phyloP scores from a whole-genome alignment of 37 sponge, comb jelly and placozoan species.

The Ephydatia muelleri region DNA sequence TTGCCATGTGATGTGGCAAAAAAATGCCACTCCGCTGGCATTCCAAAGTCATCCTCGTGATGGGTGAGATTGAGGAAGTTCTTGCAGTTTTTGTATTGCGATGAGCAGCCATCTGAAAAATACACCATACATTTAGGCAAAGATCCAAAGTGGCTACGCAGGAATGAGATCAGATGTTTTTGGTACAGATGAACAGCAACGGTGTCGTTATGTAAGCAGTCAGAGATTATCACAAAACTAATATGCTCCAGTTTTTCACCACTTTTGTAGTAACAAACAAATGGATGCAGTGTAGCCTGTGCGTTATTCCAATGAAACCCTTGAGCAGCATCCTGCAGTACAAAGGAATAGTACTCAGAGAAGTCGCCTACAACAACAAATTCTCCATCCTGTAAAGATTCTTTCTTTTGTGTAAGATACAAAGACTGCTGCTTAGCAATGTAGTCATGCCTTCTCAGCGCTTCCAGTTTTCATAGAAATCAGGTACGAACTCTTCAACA shows the following conservation, averaged over 20 bases:
- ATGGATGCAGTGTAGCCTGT: conserved; percentile 35
- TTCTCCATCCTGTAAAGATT: conserved; percentile 11
- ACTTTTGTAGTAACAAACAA: conserved; percentile 19
- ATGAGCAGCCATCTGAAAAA: conserved; percentile 59
- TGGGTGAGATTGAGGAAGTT: too few species aligned
- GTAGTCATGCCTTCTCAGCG: conserved; percentile 1
- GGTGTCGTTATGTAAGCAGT: too few species aligned
- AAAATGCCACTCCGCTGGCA: conserved; percentile 59
- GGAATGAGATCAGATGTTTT: too few species aligned
- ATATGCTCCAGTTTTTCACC: too few species aligned
- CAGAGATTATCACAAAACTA: conserved; percentile 45
- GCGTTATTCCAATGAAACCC: conserved; percentile 46
- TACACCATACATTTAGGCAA: conserved; percentile 44
- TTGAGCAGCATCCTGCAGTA: conserved; percentile 47
- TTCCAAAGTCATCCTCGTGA: too few species aligned
- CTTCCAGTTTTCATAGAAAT: conserved; percentile 25
- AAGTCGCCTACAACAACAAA: conserved; percentile 29
- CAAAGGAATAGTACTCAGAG: conserved; percentile 41
- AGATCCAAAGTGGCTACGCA: too few species aligned
- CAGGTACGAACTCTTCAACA: conserved; percentile 19
- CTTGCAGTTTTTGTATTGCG: conserved; percentile 62
- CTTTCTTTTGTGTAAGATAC: too few species aligned
- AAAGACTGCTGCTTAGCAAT: too few species aligned
- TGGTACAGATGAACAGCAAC: too few species aligned
- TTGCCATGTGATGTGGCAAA: conserved; percentile 45